Percentiles rank a stretch among this genome's conserved stretches.
These are phyloP conservation scores for Panagrolaimus sp. DNA, from an alignment of 1,140 invertebrate species.

Conservation along the genomic window DNA sequence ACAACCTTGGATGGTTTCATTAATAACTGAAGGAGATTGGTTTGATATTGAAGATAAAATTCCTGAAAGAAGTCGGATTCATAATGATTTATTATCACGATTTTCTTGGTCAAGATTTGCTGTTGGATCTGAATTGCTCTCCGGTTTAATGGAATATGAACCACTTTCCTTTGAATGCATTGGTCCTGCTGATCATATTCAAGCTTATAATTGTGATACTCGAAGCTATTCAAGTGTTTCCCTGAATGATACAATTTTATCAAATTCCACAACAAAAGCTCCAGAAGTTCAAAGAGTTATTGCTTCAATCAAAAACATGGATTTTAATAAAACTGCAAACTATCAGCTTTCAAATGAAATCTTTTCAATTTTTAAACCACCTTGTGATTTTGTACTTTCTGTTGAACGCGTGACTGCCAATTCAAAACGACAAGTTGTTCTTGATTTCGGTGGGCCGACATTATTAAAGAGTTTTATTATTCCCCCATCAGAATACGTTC, in stretches of 20 bases:
- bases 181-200: neutral
- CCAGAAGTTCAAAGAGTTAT: neutral
- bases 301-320: too few relatives aligned
- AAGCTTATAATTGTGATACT: neutral
- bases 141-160: constrained; percentile 8
- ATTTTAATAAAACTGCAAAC: too few relatives aligned
- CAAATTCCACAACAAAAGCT: neutral
- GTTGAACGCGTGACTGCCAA: neutral
- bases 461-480: neutral
- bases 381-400: neutral
- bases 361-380: neutral
- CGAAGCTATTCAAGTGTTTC: neutral
- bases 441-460: constrained; percentile 11
- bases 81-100: neutral
- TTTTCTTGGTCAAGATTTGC: neutral
- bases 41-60: too few relatives aligned
- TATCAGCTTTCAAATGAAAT: neutral
- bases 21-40: too few relatives aligned
- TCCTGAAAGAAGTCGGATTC: too few relatives aligned
- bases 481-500: constrained; percentile 1
- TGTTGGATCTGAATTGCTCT: neutral
- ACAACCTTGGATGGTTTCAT: too few relatives aligned
- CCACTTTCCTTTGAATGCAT: neutral
- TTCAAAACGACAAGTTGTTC: neutral
- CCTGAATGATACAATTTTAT: neutral